These are phyloP conservation scores for Ophioninae sp. DNA, from an alignment of 2,888 invertebrate genomes.

Conservation along the genomic window DNA sequence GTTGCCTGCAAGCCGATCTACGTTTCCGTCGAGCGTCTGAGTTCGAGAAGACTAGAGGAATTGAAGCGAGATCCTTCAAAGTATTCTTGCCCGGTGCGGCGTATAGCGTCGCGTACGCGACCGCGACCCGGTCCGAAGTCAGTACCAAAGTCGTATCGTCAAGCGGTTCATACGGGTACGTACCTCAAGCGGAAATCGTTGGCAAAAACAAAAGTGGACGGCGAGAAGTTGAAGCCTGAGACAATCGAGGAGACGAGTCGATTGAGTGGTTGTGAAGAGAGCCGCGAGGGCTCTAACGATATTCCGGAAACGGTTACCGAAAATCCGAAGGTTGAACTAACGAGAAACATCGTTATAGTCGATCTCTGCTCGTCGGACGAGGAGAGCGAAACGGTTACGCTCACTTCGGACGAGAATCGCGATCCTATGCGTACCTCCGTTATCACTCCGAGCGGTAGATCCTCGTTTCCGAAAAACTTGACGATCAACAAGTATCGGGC, in stretches of 20 bases:
- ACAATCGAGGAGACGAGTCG: neutral
- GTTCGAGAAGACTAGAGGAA: slow-evolving; percentile 80
- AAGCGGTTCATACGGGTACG: slow-evolving; percentile 5
- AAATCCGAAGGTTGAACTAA: slow-evolving; percentile 34
- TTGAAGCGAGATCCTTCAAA: slow-evolving; percentile 70
- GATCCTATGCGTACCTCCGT: slow-evolving; percentile 66
- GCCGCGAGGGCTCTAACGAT: slow-evolving; percentile 35
- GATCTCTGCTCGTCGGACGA: slow-evolving; percentile 87
- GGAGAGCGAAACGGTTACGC: slow-evolving; percentile 78
- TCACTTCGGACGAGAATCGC: slow-evolving; percentile 71
- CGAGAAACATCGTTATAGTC: slow-evolving; percentile 78
- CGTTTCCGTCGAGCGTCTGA: slow-evolving; percentile 82
- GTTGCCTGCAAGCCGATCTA: slow-evolving; percentile 82
- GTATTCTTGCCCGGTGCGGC: slow-evolving; percentile 65
- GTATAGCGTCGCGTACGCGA: slow-evolving; percentile 62
- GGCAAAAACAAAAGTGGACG: neutral
- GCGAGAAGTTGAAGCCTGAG: neutral
- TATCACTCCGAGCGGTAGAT: slow-evolving; percentile 33
- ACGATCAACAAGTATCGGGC: slow-evolving; percentile 67
- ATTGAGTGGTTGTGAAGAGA: neutral
- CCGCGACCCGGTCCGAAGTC: slow-evolving; percentile 63
- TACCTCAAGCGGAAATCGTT: slow-evolving; percentile 66
- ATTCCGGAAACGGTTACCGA: slow-evolving; percentile 30
- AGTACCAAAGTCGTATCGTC: slow-evolving; percentile 31
- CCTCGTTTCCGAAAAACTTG: slow-evolving; percentile 65